phyloP scores from a whole-genome alignment of 2,797 vertebrate genomes.

The Syngnathus rostellatus region DNA sequence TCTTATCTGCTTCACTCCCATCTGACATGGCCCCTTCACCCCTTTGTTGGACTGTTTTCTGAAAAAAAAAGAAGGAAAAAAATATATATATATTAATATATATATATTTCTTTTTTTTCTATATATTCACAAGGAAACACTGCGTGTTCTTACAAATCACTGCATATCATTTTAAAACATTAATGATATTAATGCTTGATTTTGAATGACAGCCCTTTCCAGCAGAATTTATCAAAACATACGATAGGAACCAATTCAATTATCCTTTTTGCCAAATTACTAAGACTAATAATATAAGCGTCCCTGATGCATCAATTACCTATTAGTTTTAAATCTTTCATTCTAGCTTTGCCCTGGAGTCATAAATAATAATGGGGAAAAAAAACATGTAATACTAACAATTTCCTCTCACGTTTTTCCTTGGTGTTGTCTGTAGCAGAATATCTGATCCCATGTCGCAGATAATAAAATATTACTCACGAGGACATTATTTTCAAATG shows the following conservation, averaged over 20 bases:
- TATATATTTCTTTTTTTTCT: neutral
- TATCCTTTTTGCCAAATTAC: neutral
- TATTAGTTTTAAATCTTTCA: slow-evolving; percentile 51
- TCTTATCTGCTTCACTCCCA: neutral
- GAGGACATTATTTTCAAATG: slow-evolving; percentile 53
- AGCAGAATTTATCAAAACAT: neutral
- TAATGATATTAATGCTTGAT: neutral
- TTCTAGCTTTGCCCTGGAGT: slow-evolving; percentile 55
- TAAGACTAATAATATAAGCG: neutral
- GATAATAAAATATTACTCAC: slow-evolving; percentile 57
- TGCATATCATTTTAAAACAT: neutral
- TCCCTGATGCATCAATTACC: slow-evolving; percentile 40
- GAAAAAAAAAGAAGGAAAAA: no score
- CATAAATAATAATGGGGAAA: slow-evolving; percentile 63
- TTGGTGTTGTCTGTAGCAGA: slow-evolving; percentile 43
- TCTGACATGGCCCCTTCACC: neutral
- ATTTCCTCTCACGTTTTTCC: slow-evolving; percentile 45
- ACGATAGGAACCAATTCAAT: neutral
- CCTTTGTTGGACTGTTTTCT: neutral
- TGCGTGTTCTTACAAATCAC: no score
- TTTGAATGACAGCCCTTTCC: neutral
- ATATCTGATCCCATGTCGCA: slow-evolving; percentile 56
- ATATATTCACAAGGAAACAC: neutral
- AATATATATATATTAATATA: neutral
- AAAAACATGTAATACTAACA: slow-evolving; percentile 73